These are phyloP conservation scores for Hetaerina titia DNA, from an alignment of 2,888 invertebrate species.

Conservation along the genomic window DNA sequence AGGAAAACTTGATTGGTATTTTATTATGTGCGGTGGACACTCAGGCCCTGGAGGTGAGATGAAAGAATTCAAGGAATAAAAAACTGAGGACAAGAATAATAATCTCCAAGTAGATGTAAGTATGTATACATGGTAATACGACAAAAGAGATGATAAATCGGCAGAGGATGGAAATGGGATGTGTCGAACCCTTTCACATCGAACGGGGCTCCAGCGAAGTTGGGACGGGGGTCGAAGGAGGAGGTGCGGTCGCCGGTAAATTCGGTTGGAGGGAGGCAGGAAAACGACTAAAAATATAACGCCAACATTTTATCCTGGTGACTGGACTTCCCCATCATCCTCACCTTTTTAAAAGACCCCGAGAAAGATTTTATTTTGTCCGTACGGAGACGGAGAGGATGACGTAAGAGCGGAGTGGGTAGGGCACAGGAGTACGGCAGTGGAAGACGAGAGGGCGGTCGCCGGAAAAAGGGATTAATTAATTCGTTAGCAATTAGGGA, in stretches of 20 bases:
- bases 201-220: too few species aligned
- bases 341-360: not conserved
- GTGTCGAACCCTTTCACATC: too few species aligned
- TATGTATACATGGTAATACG: too few species aligned
- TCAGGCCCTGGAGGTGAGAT: too few species aligned
- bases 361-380: not conserved
- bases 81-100: not conserved
- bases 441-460: not conserved
- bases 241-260: not conserved
- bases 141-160: too few species aligned
- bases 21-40: too few species aligned
- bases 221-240: too few species aligned
- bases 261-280: not conserved
- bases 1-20: too few species aligned
- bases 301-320: not conserved
- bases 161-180: too few species aligned
- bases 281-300: not conserved
- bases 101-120: not conserved
- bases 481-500: slow-evolving; percentile 65
- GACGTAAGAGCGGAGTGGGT: not conserved
- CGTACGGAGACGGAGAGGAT: not conserved
- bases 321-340: not conserved
- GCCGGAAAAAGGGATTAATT: slow-evolving; percentile 61
- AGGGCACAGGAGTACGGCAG: not conserved
- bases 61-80: not conserved